Base-by-base conservation (phyloP, 2,113 vertebrate genomes). In the Edolisoma coerulescens region DNA sequence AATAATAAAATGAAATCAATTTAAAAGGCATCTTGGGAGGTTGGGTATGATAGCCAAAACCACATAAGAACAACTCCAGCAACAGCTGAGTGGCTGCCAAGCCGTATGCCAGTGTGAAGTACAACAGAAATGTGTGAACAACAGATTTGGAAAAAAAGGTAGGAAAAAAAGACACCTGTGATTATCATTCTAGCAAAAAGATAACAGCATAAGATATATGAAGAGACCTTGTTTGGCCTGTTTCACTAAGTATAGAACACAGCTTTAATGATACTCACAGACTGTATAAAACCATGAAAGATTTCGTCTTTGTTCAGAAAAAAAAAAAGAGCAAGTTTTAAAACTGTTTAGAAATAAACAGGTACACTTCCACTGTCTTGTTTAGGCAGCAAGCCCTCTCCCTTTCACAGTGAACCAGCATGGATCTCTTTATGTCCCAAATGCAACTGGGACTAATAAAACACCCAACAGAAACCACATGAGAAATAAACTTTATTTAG, bases 101-200 rank as follows among this genome's bases (percentile, higher is more conserved):
- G 65, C 6, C 2, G 1, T 56, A 81, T 70, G 84, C 41, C 64
- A 60, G 56, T 78, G 90, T 88, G 80, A 93, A 89, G 41, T 49
- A 75, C 44, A 95, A 75, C 79, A 71, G 32, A 94, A 93, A 88
- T 22, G 90, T 90, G 95, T 75, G 76, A 97, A 96, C 56, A 94
- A 80, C 93, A 89, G 64, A 81, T 71, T 50, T 81, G 22, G 24
- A 26, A 75, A 33, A 45, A 92, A 85, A 93, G 75, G 76, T 83
- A 86, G 44, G 12, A 47, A 81, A 93, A 91, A 84, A 47, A n/a
- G 59, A 60, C 60, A 94, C 71, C 82, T 96, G 85, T 52, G 71
- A 88, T 52, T 78, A 77, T 32, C 37, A 35, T 84, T 92, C 79
- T 67, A 88, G 14, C 44, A 94, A 86, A 59, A 94, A 59, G 42